phyloP scores from a whole-genome alignment of 2,113 vertebrate species.

The Donacobius atricapilla region DNA sequence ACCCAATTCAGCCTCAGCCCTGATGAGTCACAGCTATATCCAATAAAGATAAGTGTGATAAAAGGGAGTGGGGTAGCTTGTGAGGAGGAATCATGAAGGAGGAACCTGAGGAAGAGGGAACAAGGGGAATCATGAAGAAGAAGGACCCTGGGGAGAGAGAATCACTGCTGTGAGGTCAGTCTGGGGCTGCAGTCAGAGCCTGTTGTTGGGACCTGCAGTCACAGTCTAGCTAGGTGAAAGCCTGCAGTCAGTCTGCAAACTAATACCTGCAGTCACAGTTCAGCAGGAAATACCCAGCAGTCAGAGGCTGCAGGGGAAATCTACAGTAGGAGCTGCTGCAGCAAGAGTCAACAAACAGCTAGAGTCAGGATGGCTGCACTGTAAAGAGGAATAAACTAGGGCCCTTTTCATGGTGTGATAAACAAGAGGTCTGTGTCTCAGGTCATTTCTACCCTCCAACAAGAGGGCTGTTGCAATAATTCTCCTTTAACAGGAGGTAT shows the following conservation, averaged over 20 bases:
- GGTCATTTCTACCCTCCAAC: not conserved
- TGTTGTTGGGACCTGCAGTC: not conserved
- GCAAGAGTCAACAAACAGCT: not conserved
- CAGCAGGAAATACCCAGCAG: not conserved
- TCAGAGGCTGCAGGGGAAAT: not conserved
- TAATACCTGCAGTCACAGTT: not conserved
- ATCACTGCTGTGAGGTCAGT: not conserved
- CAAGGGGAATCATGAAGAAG: not conserved
- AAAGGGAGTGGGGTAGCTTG: not conserved
- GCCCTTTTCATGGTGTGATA: not conserved
- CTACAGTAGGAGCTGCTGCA: not conserved
- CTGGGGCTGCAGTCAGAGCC: not conserved
- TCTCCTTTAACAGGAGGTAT: not conserved
- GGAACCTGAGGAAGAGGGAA: no score
- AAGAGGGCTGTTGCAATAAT: not conserved
- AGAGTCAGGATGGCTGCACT: not conserved
- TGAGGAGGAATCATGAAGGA: no score
- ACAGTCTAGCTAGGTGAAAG: not conserved
- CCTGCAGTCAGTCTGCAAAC: not conserved
- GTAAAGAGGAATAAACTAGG: not conserved
- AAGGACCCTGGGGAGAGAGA: not conserved
- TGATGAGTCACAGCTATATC: not conserved
- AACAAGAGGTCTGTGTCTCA: not conserved
- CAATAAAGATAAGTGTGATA: not conserved
- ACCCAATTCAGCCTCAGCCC: not conserved